Conservation (phyloP, 2,888 invertebrate species). For the Andrena praecox region DNA sequence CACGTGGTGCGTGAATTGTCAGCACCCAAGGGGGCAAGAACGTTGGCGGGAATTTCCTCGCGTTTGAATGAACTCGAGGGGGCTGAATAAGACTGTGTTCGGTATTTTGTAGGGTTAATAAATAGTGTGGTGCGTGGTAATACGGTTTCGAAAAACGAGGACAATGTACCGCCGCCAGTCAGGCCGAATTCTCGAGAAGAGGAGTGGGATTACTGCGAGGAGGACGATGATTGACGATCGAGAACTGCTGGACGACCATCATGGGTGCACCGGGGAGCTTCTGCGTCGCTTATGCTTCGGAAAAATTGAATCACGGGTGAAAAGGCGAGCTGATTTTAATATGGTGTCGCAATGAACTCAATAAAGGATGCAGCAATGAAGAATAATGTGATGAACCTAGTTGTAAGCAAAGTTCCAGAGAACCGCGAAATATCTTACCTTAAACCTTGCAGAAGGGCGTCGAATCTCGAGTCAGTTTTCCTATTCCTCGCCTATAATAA, state of each 20-base stretch:
- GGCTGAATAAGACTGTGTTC: not conserved
- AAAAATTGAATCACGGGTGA: not conserved
- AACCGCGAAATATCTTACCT: not conserved
- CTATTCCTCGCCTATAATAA: constrained; percentile 18
- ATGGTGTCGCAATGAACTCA: not conserved
- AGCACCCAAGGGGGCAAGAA: too few species aligned
- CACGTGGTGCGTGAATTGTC: too few species aligned
- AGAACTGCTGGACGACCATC: not conserved
- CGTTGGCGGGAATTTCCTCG: not conserved
- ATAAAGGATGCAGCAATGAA: not conserved
- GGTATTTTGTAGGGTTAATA: constrained; percentile 2
- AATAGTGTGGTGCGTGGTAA: not conserved
- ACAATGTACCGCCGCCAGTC: not conserved
- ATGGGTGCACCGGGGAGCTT: not conserved
- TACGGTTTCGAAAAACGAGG: not conserved
- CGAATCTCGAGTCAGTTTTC: constrained; percentile 17
- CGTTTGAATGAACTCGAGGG: not conserved
- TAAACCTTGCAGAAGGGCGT: not conserved
- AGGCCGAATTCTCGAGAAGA: constrained; percentile 51
- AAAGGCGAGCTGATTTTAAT: not conserved
- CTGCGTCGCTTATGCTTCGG: not conserved
- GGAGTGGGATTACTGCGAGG: constrained; percentile 72
- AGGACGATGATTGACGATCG: constrained; percentile 32
- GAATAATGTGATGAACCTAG: not conserved
- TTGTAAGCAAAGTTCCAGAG: not conserved